Base-by-base conservation (phyloP, 2,113 vertebrate genomes). In the Brachypteracias leptosomus region DNA sequence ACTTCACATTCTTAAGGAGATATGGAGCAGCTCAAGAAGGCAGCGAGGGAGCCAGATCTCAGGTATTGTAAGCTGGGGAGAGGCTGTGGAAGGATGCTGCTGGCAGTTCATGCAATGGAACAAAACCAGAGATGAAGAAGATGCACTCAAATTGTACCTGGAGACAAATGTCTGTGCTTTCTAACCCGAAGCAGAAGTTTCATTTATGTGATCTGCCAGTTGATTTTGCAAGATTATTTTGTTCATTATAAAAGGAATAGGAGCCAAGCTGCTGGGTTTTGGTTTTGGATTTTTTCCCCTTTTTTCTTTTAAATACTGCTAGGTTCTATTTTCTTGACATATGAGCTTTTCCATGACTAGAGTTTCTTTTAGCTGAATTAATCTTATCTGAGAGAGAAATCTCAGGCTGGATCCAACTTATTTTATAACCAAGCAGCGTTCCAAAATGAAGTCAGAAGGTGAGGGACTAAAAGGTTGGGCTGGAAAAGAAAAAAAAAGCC, bases 191-290 rank as follows among this genome's bases (percentile, higher is more conserved):
- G 58, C 90, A 95, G 80, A 73, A 81, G 46, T 89, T 95, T 84
- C 36, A 33, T 55, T 95, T 96, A 79, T 94, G 52, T 94, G 35
- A 85, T 95, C 70, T 76, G 40, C 65, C 44, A 29, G 42, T 82
- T 70, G 76, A 78, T 73, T 95, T 92, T 91, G 89, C 38, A 87
- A 95, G 77, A 63, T 89, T 58, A 42, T 74, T 95, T 87, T 90
- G 25, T 81, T 95, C 8, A 28, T 87, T 81, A 57, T 40, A 85
- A 95, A 74, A 71, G 35, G 63, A 85, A 54, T 42, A 40, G 44
- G 59, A 93, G 73, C 85, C 85, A 95, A 93, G 7, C 8, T 91
- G 44, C 42, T 76, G n/a, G 59, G 36, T 6, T 62, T 20, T 55
- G 29, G 3, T 29, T 31, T 31, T 55, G 29, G 4, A 9, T 46